Base-by-base conservation (phyloP, 2,888 invertebrate species). In the Rotaria socialis region DNA sequence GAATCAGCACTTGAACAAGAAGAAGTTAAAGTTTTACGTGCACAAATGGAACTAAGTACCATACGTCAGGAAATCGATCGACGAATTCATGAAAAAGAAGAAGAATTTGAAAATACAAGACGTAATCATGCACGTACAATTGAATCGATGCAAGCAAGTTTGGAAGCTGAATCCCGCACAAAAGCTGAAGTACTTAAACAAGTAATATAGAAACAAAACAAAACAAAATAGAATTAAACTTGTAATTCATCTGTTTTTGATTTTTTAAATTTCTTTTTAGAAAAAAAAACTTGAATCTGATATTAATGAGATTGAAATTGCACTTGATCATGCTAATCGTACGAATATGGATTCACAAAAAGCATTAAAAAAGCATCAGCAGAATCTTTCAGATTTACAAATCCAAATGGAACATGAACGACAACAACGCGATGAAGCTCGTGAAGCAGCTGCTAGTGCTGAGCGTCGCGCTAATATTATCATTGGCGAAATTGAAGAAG, bases 211-310 rank as follows among this genome's bases (percentile, higher is more conserved):
- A 35, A 35, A 35, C 35, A 35, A 35, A 35, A 35, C 35, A 35
- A 35, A 35, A 35, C 35, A 35, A 35, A 35, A 35, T 35, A 35
- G 35, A 35, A 35, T 35, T 35, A 35, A 35, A 35, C 35, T 35
- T 35, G 35, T 35, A 35, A 35, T 35, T 35, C 35, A 35, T 35
- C 1, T 35, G 35, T 35, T 35, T 35, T 35, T n/a, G n/a, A n/a
- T n/a, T 4, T 55, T 16, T 55, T 19, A 19, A 55, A 19, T 19
- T 4, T 55, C 24, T 2, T 56, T 56, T 24, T 35, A 98, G 95
- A 99, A 99, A 95, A 99, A 99, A 96, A 99, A 99, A 94, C 94
- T 99, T 92, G 99, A 99, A 93, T 95, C 96, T 90, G 98, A 99
- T 94, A 98, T 99, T 93, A 98, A 98, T 92, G 98, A 99, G 93